Conservation (phyloP, 2,113 vertebrate species). For the Plestiodon gilberti region DNA sequence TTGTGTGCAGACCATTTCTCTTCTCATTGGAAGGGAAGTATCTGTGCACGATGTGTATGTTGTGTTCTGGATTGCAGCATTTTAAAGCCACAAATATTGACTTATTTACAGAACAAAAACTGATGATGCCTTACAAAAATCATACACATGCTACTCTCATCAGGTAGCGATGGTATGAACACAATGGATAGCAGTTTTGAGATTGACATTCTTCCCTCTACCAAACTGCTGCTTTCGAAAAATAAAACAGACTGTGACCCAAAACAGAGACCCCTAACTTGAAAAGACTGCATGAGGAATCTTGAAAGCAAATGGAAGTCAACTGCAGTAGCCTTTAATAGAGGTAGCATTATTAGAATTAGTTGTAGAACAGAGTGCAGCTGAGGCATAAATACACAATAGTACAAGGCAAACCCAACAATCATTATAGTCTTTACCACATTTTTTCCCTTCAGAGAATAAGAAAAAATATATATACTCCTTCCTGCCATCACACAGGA, state of each 20-base stretch:
- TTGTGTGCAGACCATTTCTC: not conserved
- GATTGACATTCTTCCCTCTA: constrained; percentile 48
- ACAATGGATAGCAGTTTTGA: constrained; percentile 53
- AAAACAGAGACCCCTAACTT: constrained; percentile 62
- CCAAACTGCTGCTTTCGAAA: constrained; percentile 42
- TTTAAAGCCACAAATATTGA: not conserved
- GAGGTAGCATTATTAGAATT: constrained; percentile 79
- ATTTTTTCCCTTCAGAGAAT: constrained; percentile 26
- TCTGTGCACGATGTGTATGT: not conserved
- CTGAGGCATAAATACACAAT: constrained; percentile 49
- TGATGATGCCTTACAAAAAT: constrained; percentile 30
- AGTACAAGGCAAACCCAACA: constrained; percentile 51
- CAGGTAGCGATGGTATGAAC: constrained; percentile 24
- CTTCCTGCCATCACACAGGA: constrained; percentile 12
- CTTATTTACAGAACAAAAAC: not conserved
- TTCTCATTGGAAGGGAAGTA: not conserved
- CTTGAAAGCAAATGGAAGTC: constrained; percentile 68
- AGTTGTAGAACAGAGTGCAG: constrained; percentile 70
- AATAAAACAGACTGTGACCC: constrained; percentile 53
- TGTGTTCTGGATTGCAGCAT: not conserved
- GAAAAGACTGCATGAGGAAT: constrained; percentile 52
- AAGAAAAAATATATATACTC: not conserved
- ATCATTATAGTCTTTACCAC: constrained; percentile 43
- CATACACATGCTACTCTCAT: constrained; percentile 51
- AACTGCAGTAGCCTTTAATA: constrained; percentile 74